Conservation (phyloP, 2,888 invertebrate genomes). For the Cancer borealis region DNA sequence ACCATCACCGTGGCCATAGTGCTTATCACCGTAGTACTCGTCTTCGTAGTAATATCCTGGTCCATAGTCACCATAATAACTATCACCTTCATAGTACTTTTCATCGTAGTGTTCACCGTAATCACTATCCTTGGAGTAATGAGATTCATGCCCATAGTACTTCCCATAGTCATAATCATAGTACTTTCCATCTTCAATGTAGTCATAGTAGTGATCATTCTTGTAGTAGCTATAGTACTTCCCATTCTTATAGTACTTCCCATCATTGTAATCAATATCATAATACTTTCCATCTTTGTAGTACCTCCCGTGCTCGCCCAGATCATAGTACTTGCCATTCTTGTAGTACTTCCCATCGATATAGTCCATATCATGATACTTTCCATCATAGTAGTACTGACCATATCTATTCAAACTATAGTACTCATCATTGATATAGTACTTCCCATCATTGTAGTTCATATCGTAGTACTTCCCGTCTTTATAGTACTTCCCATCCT, state of each 20-base stretch:
- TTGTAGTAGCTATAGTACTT: background rate
- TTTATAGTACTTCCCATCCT: background rate
- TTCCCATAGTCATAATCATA: background rate
- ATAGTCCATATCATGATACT: background rate
- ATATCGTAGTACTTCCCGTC: background rate
- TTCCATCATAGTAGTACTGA: background rate
- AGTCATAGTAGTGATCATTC: background rate
- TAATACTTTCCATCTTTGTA: background rate
- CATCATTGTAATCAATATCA: background rate
- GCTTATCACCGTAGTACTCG: background rate
- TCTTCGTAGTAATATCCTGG: background rate
- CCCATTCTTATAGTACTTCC: background rate
- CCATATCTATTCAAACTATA: background rate
- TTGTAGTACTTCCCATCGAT: background rate
- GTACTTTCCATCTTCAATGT: background rate
- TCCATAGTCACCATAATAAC: background rate
- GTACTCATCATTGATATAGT: background rate
- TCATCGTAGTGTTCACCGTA: background rate
- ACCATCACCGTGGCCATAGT: background rate
- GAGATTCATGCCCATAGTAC: background rate
- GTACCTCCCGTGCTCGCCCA: background rate
- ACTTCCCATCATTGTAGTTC: background rate
- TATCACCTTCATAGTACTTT: background rate
- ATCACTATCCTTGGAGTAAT: no score
- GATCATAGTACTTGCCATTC: background rate